Base-by-base conservation (phyloP, 2,888 invertebrate genomes). In the Nymphalis polychloros region DNA sequence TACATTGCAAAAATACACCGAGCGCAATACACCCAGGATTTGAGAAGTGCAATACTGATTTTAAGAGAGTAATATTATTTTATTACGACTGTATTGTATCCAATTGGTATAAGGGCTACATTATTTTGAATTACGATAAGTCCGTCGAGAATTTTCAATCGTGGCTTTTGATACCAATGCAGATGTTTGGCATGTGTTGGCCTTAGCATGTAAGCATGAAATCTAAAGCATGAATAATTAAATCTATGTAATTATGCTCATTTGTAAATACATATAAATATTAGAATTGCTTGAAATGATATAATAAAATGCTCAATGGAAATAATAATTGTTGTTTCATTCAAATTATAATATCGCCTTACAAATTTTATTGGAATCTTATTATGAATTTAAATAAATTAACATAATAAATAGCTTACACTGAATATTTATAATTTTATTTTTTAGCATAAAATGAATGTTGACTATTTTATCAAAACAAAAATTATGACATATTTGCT, bases 131-230 rank as follows among this genome's bases (percentile, higher is more conserved):
- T 31, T 57, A 73, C 64, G 88, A 89, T 73, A 76, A 71, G 62
- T 89, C 87, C 0, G 84, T 90, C 1, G 85, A 85, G 6, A 85
- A 87, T 71, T 90, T 89, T 52, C 88, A 89, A 64, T 72, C 81
- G 1, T 90, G 90, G 89, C 68, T 90, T 65, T 70, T 76, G 2
- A 19, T 76, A 27, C 85, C 88, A 20, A 86, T 87, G 86, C 84
- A 85, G 63, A 67, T 72, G 2, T 79, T 85, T 47, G 90, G 90
- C 8, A 84, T 90, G 86, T 86, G 87, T 72, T 90, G 90, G 90
- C 76, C 83, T 0, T 88, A 77, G 81, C 47, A 71, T 74, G 68
- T 64, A 31, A 60, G 66, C 68, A 70, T 67, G 63, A 17, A 53
- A 65, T 71, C 59, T 69, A 50, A 35, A 41, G 64, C 64, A 57